Percentiles rank a stretch among this genome's conserved stretches.
These are phyloP conservation scores for Rugalucina vietnamica DNA, from an alignment of 2,888 invertebrate species.

Conservation along the genomic window DNA sequence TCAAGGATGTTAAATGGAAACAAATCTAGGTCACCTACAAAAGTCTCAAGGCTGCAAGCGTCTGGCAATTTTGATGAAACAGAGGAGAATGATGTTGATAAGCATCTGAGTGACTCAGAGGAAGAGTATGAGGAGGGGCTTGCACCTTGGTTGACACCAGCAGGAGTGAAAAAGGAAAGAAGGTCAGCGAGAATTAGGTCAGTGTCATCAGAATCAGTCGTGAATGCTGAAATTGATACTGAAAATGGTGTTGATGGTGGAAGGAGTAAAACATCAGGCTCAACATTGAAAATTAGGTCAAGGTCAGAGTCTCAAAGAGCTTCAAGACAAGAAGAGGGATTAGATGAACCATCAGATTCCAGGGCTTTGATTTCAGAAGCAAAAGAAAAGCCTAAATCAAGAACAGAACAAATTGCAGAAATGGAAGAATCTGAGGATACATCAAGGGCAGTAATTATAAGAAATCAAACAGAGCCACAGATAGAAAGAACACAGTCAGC, in stretches of 20 bases:
- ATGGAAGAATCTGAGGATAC: background rate
- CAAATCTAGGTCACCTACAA: conserved; percentile 8
- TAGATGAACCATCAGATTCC: too few relatives aligned
- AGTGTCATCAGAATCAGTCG: conserved; percentile 5
- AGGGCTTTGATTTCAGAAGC: too few relatives aligned
- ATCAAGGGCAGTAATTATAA: background rate
- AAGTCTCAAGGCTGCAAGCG: conserved; percentile 22
- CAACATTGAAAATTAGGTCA: background rate
- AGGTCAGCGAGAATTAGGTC: background rate
- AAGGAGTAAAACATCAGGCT: background rate
- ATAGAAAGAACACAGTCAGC: background rate
- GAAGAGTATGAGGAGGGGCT: conserved; percentile 19
- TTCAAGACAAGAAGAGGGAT: too few relatives aligned
- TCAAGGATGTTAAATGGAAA: conserved; percentile 17
- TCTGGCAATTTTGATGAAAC: conserved; percentile 29
- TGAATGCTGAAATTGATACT: background rate
- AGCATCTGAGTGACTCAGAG: background rate
- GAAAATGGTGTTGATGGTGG: background rate
- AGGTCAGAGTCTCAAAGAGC: background rate
- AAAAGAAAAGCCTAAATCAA: too few relatives aligned
- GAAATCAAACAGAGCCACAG: too few relatives aligned
- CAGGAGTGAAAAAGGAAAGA: background rate
- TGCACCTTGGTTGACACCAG: conserved; percentile 43
- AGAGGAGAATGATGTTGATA: conserved; percentile 5
- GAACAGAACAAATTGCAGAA: too few relatives aligned